Evolutionary conservation across 1,140 invertebrate species (phyloP), one percentile per base, ranked within the genome.

Genomic region (Heterodera carotae): DNA sequence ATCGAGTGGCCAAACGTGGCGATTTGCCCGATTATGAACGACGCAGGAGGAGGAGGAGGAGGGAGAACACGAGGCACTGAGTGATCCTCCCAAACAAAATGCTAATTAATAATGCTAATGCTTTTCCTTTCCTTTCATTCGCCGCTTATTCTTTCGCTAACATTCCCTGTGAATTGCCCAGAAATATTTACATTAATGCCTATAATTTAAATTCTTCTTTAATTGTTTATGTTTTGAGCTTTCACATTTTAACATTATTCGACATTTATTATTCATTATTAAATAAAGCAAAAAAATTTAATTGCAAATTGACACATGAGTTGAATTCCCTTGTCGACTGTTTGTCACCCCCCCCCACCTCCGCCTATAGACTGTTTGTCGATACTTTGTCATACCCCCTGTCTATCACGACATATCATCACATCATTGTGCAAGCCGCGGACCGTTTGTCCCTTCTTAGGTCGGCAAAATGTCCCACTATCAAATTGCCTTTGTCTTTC

Each of bases 1-100:
- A 87, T 25, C 81, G 81, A 59, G 64, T 81, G 7, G 85, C 85
- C 5, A 86, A 69, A 64, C 76, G 85, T 34, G 85, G 85, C 33
- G 85, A 86, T 72, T 69, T 86, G 43, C 85, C 85, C 10, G 84
- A 85, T 34, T 81, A 81, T 60, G 34, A 82, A 64, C n/a, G 27
- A 3, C 75, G 75, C 5, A 77, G 33, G 56, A 78, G 76, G 27
- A 80, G 76, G 34, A 33, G 76, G 43, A 77, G 39, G 66, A 71
- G 18, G 68, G 22, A 4, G 33, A 71, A 34, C 39, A 59, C 6
- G 31, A 74, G 22, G n/a, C n/a, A 31, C 10, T 22, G 60, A 62
- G 7, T 31, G 60, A 62, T 43, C n/a, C 10, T 12, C 18, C 18
- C 18, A 62, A 31, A 62, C 34, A 10, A n/a, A n/a, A 71, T n/a